Evolutionary conservation across 2,888 invertebrate species (phyloP).

Genomic region (Formica aserva): DNA sequence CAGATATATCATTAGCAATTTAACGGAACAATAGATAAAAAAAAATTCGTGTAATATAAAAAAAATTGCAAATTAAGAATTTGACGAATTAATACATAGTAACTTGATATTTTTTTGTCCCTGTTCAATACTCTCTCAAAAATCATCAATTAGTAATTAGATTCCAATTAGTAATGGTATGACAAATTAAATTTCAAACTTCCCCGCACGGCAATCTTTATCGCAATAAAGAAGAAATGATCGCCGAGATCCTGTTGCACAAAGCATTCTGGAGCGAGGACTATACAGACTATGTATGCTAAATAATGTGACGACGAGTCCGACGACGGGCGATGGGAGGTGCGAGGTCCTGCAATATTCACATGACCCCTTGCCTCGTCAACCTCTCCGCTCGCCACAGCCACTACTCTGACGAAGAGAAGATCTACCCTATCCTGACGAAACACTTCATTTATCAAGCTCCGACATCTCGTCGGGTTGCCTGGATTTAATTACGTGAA

Average conservation of each 20-base stretch:
- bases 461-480: slow-evolving; percentile 79
- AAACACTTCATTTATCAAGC: slow-evolving; percentile 80
- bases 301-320: slow-evolving; percentile 68
- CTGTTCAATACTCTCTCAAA: neutral
- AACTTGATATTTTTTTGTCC: neutral
- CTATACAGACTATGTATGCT: slow-evolving; percentile 42
- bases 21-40: neutral
- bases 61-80: neutral
- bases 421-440: slow-evolving; percentile 65
- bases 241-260: neutral
- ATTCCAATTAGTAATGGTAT: neutral
- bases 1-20: neutral
- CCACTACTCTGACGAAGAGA: slow-evolving; percentile 63
- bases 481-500: slow-evolving; percentile 81
- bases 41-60: neutral
- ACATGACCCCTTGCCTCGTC: slow-evolving; percentile 68
- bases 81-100: neutral
- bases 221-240: slow-evolving; percentile 1
- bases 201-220: neutral
- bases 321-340: slow-evolving; percentile 69
- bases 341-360: slow-evolving; percentile 76
- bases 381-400: slow-evolving; percentile 64
- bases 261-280: slow-evolving; percentile 44
- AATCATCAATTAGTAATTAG: neutral
- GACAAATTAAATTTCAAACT: slow-evolving; percentile 7